A percentile compares a stretch with the other conserved stretches of the same genome.
phyloP scores from a whole-genome alignment of 2,888 invertebrate species.

The Leptura quadrifasciata region DNA sequence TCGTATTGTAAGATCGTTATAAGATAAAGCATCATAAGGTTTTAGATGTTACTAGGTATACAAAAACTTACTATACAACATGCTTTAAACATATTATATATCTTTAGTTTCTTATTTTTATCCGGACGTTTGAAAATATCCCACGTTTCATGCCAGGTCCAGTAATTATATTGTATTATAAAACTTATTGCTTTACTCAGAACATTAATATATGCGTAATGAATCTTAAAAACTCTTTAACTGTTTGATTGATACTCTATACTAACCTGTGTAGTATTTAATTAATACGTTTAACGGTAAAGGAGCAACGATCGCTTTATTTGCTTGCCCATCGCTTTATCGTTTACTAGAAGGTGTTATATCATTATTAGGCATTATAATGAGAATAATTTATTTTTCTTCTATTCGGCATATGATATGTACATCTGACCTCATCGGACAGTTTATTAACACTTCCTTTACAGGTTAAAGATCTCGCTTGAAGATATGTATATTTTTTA shows the following conservation, averaged over 20 bases:
- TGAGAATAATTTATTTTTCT: neutral
- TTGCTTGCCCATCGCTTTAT: conserved; percentile 17
- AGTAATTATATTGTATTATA: neutral
- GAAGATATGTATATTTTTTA: neutral
- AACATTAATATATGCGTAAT: neutral
- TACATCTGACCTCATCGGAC: conserved; percentile 11
- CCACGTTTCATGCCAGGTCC: too few relatives aligned
- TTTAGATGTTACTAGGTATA: too few relatives aligned
- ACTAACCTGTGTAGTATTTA: neutral
- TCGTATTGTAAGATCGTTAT: too few relatives aligned
- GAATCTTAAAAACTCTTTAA: neutral
- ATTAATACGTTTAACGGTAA: conserved; percentile 7
- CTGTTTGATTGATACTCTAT: neutral
- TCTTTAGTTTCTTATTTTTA: too few relatives aligned
- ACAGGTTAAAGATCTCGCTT: conserved; percentile 9
- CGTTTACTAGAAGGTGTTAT: conserved; percentile 3
- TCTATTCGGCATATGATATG: neutral
- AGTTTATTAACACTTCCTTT: conserved; percentile 19
- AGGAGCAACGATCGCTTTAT: conserved; percentile 23
- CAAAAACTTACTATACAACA: too few relatives aligned
- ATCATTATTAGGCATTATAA: conserved; percentile 1
- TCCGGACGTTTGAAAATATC: too few relatives aligned
- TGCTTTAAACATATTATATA: too few relatives aligned
- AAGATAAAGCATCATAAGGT: too few relatives aligned
- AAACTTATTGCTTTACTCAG: neutral